Percentiles rank a stretch among this genome's conserved stretches.
Conservation (phyloP, 2,113 vertebrate genomes). For the Dromiciops gliroides region DNA sequence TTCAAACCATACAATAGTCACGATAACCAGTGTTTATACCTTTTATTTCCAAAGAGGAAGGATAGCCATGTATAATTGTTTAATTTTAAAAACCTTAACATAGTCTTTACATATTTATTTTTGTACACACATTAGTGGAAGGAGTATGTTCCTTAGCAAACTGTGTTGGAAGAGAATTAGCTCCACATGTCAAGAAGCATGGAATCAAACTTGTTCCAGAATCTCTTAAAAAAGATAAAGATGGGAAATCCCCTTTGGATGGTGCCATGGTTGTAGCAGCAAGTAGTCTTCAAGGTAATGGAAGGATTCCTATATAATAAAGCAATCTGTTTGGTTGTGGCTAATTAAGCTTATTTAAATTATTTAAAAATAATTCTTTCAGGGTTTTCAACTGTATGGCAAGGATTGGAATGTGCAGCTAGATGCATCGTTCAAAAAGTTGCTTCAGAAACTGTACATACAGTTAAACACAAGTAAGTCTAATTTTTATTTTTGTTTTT, state of each 20-base stretch:
- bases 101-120: background rate
- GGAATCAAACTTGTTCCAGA: conserved; percentile 97
- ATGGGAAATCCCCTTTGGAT: conserved; percentile 93
- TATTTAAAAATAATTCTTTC: conserved; percentile 66
- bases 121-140: conserved; percentile 88
- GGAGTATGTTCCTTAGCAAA: conserved; percentile 92
- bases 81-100: background rate
- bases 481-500: conserved; percentile 38
- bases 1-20: background rate
- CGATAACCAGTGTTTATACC: conserved; percentile 14
- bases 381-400: conserved; percentile 99
- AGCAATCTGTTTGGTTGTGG: background rate
- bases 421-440: conserved; percentile 94
- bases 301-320: background rate
- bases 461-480: conserved; percentile 95
- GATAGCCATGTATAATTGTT: background rate
- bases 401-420: conserved; percentile 94
- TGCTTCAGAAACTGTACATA: conserved; percentile 94
- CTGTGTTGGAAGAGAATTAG: conserved; percentile 93
- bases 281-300: conserved; percentile 95
- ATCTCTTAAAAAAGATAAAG: conserved; percentile 95
- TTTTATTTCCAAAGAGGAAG: conserved; percentile 4
- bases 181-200: conserved; percentile 96
- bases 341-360: conserved; percentile 11
- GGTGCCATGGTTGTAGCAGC: conserved; percentile 97